Evolutionary conservation across 2,113 vertebrate genomes (phyloP).

Genomic region (Formicarius rufipectus): DNA sequence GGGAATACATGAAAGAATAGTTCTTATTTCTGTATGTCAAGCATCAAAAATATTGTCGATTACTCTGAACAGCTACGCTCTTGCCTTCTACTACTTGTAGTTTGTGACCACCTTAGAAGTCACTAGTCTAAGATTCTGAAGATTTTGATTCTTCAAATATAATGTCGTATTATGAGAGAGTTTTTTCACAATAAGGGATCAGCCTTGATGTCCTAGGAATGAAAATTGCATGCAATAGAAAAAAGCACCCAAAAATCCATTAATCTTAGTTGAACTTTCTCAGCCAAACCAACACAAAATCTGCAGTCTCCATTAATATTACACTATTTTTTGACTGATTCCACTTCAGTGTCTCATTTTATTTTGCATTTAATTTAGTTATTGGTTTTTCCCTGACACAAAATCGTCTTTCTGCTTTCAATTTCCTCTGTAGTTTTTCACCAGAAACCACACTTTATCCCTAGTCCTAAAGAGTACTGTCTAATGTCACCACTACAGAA

Average conservation of each 20-base stretch:
- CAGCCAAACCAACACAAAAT: background rate
- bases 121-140: background rate
- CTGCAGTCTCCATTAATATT: background rate
- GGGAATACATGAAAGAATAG: background rate
- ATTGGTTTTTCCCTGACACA: background rate
- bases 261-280: background rate
- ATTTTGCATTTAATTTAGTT: conserved; percentile 8
- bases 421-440: background rate
- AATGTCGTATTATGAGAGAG: background rate
- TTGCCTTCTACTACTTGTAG: background rate
- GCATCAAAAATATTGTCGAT: background rate
- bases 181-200: background rate
- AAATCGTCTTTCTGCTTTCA: background rate
- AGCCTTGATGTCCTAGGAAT: background rate
- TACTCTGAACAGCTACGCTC: background rate
- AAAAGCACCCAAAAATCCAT: background rate
- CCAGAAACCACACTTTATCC: background rate
- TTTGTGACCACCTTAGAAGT: background rate
- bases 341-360: background rate
- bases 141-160: background rate
- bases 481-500: background rate
- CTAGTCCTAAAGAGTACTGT: background rate
- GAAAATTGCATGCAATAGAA: too few relatives aligned
- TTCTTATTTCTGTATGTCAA: background rate
- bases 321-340: background rate